phyloP scores from a whole-genome alignment of 2,797 vertebrate genomes.

The Adelosebastes latens region DNA sequence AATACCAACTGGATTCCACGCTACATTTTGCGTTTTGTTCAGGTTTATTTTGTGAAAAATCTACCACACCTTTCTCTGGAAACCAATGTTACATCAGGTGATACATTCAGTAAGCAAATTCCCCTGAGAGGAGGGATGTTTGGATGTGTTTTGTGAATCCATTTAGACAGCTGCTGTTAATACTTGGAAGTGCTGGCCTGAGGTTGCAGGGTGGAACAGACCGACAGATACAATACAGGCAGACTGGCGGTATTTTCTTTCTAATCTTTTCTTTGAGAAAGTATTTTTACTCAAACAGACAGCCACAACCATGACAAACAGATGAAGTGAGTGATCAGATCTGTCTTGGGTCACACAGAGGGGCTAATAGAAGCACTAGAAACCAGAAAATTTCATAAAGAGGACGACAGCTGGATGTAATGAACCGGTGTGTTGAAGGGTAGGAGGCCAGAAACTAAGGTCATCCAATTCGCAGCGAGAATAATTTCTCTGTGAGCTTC shows the following conservation, averaged over 20 bases:
- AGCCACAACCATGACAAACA: constrained; percentile 21
- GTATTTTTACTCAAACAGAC: constrained; percentile 29
- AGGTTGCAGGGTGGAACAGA: constrained; percentile 25
- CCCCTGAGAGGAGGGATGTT: constrained; percentile 50
- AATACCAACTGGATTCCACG: constrained; percentile 2
- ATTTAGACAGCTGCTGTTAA: constrained; percentile 74
- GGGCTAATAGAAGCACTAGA: constrained; percentile 28
- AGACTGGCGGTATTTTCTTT: not conserved
- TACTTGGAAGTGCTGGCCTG: constrained; percentile 27
- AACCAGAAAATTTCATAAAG: constrained; percentile 43
- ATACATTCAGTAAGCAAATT: constrained; percentile 39
- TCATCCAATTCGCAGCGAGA: constrained; percentile 47
- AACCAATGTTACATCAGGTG: constrained; percentile 48
- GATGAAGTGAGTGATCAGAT: constrained; percentile 42
- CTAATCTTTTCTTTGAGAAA: constrained; percentile 13
- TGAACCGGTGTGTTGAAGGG: constrained; percentile 36
- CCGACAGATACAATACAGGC: constrained; percentile 9
- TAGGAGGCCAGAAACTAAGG: constrained; percentile 39
- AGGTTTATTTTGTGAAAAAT: constrained; percentile 11
- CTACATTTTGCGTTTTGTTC: constrained; percentile 16
- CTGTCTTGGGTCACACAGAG: constrained; percentile 34
- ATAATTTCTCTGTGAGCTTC: constrained; percentile 27
- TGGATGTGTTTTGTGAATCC: constrained; percentile 53
- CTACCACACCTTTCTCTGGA: constrained; percentile 32
- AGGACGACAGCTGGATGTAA: constrained; percentile 38